phyloP scores from a whole-genome alignment of 2,113 vertebrate genomes.

The Mustela nigripes region DNA sequence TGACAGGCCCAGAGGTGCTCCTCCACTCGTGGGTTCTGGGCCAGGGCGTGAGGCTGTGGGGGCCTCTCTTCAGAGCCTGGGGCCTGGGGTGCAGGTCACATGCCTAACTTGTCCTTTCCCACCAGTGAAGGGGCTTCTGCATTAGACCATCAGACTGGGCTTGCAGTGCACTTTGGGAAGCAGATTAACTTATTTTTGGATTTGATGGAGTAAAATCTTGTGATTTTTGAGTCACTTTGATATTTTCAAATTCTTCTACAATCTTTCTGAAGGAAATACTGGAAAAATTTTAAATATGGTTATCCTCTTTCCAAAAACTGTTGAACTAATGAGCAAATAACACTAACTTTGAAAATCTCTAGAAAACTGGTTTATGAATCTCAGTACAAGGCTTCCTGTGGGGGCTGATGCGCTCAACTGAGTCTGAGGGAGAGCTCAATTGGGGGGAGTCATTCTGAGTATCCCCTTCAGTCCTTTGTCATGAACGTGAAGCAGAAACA shows the following conservation, averaged over 20 bases:
- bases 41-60: neutral
- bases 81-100: neutral
- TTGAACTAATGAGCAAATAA: conserved; percentile 32
- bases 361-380: neutral
- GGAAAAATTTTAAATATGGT: neutral
- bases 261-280: conserved; percentile 65
- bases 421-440: neutral
- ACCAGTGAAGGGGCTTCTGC: neutral
- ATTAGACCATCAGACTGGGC: neutral
- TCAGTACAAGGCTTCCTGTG: neutral
- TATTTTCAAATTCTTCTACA: conserved; percentile 35
- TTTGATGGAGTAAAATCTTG: conserved; percentile 1
- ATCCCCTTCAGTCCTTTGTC: neutral
- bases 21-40: fast-evolving
- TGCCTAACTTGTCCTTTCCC: neutral
- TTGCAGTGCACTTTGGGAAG: conserved; percentile 37
- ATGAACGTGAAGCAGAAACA: neutral
- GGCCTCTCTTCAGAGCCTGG: neutral
- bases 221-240: conserved; percentile 7
- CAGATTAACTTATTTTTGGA: conserved; percentile 54
- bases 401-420: neutral
- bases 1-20: neutral
- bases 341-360: conserved; percentile 62
- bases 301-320: conserved; percentile 11
- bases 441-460: fast-evolving